Conservation (phyloP, 1,140 invertebrate species). For the Drosophila pectinifera region DNA sequence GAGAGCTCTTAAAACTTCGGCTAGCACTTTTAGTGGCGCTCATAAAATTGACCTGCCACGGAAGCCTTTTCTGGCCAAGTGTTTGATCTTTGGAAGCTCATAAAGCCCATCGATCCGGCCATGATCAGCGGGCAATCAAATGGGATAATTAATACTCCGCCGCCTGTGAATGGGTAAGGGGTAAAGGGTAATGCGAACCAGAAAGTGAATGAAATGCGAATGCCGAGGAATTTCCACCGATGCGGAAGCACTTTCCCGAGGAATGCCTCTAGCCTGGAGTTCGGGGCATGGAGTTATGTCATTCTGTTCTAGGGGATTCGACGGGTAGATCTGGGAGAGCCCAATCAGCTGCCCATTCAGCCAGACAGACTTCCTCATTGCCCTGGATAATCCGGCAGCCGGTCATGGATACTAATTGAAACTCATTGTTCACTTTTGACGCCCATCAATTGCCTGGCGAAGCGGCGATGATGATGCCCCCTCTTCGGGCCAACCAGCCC, state of each 20-base stretch:
- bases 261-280: constrained; percentile 12
- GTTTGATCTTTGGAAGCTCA: constrained; percentile 64
- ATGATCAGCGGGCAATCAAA: constrained; percentile 46
- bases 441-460: constrained; percentile 65
- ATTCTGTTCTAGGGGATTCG: constrained; percentile 20
- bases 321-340: constrained; percentile 6
- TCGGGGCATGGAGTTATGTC: constrained; percentile 22
- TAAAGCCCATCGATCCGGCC: constrained; percentile 44
- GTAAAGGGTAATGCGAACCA: constrained; percentile 16
- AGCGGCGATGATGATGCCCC: constrained; percentile 6
- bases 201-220: constrained; percentile 24
- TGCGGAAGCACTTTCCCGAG: constrained; percentile 40
- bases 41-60: constrained; percentile 65
- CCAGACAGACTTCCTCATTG: constrained; percentile 67
- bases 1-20: constrained; percentile 43
- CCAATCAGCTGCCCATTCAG: constrained; percentile 72
- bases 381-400: constrained; percentile 60
- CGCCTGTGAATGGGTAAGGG: constrained; percentile 19
- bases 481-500: constrained; percentile 17
- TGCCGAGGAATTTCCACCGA: constrained; percentile 24
- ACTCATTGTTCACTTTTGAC: constrained; percentile 80
- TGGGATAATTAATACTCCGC: constrained; percentile 36
- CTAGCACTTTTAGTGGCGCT: constrained; percentile 56
- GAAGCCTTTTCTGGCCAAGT: constrained; percentile 62
- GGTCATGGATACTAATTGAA: constrained; percentile 72